These are phyloP conservation scores for Pipistrellus kuhlii DNA, from an alignment of 2,797 vertebrate genomes.

Conservation along the genomic window DNA sequence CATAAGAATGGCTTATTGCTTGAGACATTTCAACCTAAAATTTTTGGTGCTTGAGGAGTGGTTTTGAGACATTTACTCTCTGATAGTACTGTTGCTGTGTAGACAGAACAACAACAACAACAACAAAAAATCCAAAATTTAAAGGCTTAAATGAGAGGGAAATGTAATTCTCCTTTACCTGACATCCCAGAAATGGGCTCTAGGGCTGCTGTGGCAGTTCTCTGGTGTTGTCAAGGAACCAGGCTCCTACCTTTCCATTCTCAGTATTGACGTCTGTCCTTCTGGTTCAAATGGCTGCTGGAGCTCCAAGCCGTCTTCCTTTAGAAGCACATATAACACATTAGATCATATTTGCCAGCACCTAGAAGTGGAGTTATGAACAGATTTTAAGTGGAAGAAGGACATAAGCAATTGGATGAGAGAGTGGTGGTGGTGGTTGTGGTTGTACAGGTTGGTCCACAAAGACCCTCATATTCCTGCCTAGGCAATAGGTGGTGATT, in stretches of 20 bases:
- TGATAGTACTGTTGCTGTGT: background rate
- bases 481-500: background rate
- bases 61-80: background rate
- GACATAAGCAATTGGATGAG: background rate
- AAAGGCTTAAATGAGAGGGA: background rate
- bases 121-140: background rate
- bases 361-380: background rate
- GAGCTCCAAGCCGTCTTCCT: background rate
- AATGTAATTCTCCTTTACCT: background rate
- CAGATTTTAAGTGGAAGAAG: background rate
- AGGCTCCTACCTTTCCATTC: background rate
- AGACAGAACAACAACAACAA: too few species aligned
- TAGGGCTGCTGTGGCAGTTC: background rate
- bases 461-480: background rate
- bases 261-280: background rate
- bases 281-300: background rate
- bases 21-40: background rate
- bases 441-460: background rate
- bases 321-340: background rate
- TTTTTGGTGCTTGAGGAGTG: background rate
- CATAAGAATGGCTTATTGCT: background rate
- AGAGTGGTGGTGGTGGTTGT: background rate
- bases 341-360: background rate
- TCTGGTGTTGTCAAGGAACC: background rate
- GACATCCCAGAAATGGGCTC: background rate